Evolutionary conservation across 2,888 invertebrate species (phyloP), one percentile per base, ranked within the genome.

Genomic region (Caradrina kadenii): DNA sequence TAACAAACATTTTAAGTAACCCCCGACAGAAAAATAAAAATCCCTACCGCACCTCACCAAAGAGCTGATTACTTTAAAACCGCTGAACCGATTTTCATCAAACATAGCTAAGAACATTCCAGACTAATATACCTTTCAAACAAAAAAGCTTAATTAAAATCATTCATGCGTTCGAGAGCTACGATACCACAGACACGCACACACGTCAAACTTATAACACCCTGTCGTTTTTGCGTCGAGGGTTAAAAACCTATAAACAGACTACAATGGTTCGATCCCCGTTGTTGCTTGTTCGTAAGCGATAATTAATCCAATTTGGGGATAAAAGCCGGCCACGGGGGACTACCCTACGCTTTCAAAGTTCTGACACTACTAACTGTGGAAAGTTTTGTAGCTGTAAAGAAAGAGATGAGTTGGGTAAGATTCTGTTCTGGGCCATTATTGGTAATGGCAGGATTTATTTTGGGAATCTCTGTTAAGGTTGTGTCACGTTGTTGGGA

Each of bases 221-320:
- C n/a, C n/a, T n/a, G n/a, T n/a, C n/a, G n/a, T n/a, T n/a, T n/a
- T n/a, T n/a, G n/a, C n/a, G n/a, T n/a, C n/a, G n/a, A n/a, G n/a
- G n/a, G n/a, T n/a, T n/a, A n/a, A 71, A 70, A 71, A 55, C 31
- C 67, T 65, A 58, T 71, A 56, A 69, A 62, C 59, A 64, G 45
- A 48, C 58, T 55, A 86, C 79, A 86, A 79, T 73, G 59, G 60
- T 50, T 76, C 69, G 39, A 63, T 69, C 67, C 64, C 59, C 58
- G 61, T 69, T 69, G 67, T 64, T 60, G 78, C 61, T 76, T 69
- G 75, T 54, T 59, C 50, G 45, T 69, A 69, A 73, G 62, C 74
- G 67, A 61, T 82, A 85, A 87, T 87, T 86, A 83, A 87, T 84
- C 79, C 83, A 85, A 84, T 87, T 86, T 81, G 77, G 63, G 71